Conservation (phyloP, 1,140 invertebrate species). For the Eueides isabella region DNA sequence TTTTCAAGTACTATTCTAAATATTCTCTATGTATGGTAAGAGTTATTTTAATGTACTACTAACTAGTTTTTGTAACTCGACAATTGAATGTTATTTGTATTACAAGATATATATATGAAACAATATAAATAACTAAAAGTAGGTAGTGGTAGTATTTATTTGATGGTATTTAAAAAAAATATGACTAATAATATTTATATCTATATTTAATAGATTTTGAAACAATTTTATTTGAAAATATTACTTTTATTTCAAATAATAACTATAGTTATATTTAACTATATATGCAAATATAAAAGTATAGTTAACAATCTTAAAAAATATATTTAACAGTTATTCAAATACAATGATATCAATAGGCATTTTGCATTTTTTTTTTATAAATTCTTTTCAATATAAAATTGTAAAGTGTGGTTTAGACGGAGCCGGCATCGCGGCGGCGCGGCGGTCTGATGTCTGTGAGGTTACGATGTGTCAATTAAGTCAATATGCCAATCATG, state of each 20-base stretch:
- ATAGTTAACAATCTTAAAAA: no score
- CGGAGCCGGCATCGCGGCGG: neutral
- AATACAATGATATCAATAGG: neutral
- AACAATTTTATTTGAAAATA: no score
- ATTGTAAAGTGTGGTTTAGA: neutral
- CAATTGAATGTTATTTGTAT: neutral
- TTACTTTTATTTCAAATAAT: no score
- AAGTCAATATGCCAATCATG: constrained; percentile 21
- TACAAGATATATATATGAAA: neutral
- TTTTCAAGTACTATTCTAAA: neutral
- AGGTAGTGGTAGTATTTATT: no score
- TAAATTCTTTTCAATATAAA: neutral
- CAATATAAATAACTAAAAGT: neutral
- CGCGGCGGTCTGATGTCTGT: neutral
- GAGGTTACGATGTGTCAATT: constrained; percentile 1
- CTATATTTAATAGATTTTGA: no score
- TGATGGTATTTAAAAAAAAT: neutral
- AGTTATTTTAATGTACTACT: neutral
- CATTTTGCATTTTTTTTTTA: constrained; percentile 1
- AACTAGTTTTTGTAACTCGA: neutral
- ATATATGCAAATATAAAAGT: no score
- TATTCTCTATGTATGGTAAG: neutral
- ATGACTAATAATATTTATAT: neutral
- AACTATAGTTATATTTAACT: no score
- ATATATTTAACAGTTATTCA: constrained; percentile 15